phyloP scores from a whole-genome alignment of 2,113 vertebrate species.

The Noctilio leporinus region DNA sequence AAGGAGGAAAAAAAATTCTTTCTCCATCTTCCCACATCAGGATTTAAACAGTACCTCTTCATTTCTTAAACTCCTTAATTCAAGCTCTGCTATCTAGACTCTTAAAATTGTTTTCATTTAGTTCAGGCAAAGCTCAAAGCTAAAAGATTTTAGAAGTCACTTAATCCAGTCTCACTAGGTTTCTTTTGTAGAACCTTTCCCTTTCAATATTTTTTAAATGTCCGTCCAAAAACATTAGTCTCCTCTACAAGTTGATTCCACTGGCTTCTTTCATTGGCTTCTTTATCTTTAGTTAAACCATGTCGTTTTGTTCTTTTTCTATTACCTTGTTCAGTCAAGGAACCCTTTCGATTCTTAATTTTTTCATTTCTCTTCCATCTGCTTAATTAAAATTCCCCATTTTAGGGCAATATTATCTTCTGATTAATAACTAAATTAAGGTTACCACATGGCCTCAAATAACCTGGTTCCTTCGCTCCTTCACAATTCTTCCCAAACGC shows the following conservation, averaged over 20 bases:
- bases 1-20: background rate
- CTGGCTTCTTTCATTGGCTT: background rate
- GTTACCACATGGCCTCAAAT: background rate
- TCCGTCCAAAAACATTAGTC: background rate
- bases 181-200: background rate
- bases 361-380: constrained; percentile 21
- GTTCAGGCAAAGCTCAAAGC: constrained; percentile 15
- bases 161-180: background rate
- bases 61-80: background rate
- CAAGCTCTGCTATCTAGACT: background rate
- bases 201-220: background rate
- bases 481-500: background rate
- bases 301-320: background rate
- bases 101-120: background rate
- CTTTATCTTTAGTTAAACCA: constrained; percentile 10
- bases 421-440: background rate
- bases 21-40: background rate
- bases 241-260: background rate
- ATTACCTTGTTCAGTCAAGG: background rate
- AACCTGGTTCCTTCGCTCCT: background rate
- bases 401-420: background rate
- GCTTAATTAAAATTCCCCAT: background rate
- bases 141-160: background rate
- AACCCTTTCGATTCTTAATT: background rate
- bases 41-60: background rate